These are phyloP conservation scores for Lasius platythorax DNA, from an alignment of 2,888 invertebrate genomes.

Conservation along the genomic window DNA sequence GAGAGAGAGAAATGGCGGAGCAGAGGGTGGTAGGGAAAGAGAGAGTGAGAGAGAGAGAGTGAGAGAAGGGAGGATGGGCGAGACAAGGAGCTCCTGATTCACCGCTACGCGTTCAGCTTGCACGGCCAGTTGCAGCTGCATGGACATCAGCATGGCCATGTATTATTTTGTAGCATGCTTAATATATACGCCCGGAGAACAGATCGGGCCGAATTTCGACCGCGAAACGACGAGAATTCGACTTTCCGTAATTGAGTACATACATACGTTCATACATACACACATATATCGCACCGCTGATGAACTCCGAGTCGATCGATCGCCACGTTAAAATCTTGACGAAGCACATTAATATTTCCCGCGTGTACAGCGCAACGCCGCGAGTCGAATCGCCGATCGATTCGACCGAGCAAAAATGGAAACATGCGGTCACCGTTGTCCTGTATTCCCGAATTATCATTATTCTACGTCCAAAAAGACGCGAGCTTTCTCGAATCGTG, in stretches of 20 bases:
- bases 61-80: constrained; percentile 11
- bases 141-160: constrained; percentile 59
- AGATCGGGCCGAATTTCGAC: constrained; percentile 69
- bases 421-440: not conserved
- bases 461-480: not conserved
- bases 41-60: constrained; percentile 4
- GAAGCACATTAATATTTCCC: constrained; percentile 31
- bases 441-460: not conserved
- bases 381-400: constrained; percentile 29
- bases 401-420: constrained; percentile 25
- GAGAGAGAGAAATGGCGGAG: not conserved
- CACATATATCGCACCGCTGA: not conserved
- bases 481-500: not conserved
- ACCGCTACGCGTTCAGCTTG: constrained; percentile 57
- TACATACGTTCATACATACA: not conserved
- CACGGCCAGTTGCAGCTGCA: constrained; percentile 59
- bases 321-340: constrained; percentile 42
- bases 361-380: not conserved
- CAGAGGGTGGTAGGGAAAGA: not conserved
- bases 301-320: constrained; percentile 31
- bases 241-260: constrained; percentile 64
- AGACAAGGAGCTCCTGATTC: constrained; percentile 27
- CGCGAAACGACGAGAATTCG: constrained; percentile 60
- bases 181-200: constrained; percentile 66
- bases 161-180: constrained; percentile 72